These are phyloP conservation scores for Epirrhoe alternata DNA, from an alignment of 2,888 invertebrate species.

Conservation along the genomic window DNA sequence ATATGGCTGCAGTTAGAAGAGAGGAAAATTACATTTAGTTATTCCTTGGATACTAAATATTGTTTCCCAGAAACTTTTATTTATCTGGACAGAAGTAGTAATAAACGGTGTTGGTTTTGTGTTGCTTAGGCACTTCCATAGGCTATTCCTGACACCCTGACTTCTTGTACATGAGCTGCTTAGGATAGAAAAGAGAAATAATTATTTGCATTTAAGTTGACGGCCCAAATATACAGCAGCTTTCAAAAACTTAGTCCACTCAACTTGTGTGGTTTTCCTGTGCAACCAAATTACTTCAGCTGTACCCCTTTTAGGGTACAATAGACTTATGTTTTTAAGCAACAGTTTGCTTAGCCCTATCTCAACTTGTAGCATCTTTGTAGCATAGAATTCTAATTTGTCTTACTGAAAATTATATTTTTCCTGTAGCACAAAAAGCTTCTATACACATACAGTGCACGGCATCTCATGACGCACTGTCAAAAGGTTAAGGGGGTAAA, in stretches of 20 bases:
- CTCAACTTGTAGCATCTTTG: background rate
- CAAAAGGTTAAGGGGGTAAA: background rate
- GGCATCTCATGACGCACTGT: conserved; percentile 5
- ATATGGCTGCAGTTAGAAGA: too few species aligned
- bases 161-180: background rate
- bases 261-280: too few species aligned
- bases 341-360: background rate
- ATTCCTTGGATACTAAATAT: too few species aligned
- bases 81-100: background rate
- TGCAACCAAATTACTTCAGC: too few species aligned
- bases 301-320: too few species aligned
- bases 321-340: too few species aligned
- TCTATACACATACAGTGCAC: conserved; percentile 14
- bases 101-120: background rate
- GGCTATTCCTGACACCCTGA: background rate
- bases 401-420: background rate
- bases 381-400: background rate
- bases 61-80: background rate
- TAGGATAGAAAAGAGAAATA: background rate
- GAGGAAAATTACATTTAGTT: too few species aligned
- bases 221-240: too few species aligned
- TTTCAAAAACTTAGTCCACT: too few species aligned
- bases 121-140: background rate
- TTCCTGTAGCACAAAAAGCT: background rate
- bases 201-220: too few species aligned